Evolutionary conservation across 2,797 vertebrate genomes (phyloP), one percentile per base, ranked within the genome.

Genomic region (Jordanella pulchra): DNA sequence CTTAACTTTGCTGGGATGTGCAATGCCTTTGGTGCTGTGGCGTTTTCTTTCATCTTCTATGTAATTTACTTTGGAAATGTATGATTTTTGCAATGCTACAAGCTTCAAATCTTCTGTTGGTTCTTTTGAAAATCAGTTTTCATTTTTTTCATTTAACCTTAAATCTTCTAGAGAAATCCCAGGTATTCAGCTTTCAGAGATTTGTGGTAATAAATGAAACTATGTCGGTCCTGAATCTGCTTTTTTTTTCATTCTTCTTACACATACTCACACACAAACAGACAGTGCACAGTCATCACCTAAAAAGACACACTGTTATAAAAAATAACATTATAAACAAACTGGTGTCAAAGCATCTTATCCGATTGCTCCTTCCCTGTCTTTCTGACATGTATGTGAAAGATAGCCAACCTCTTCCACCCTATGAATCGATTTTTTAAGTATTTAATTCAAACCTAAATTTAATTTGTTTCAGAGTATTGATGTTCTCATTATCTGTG

Each of bases 1-100:
- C 72, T 73, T 73, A 48, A 79, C 73, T 75, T 71, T 65, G 50
- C 75, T 78, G 76, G 10, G 28, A 67, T 73, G 71, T 18, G 45
- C 54, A 56, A 75, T 55, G 35, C 23, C 50, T 18, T 28, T 45
- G 35, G 71, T 50, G 35, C 66, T 77, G 45, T 6, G 3, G 13
- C 54, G 28, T 63, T 7, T 78, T 23, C 71, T 64, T 28, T 44
- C 32, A 27, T 6, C 4, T 71, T 56, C 58, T 11, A 32, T n/a
- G n/a, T n/a, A n/a, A n/a, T n/a, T n/a, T n/a, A n/a, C n/a, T n/a
- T n/a, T n/a, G n/a, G n/a, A n/a, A n/a, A n/a, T n/a, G n/a, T n/a
- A n/a, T n/a, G n/a, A n/a, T n/a, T n/a, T n/a, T 51, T 63, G n/a
- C 51, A 63, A 25, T 15, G 35, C 23, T 61, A 21, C 58, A n/a